Base-by-base conservation (phyloP, 1,140 invertebrate species). In the Megalonaias nervosa region DNA sequence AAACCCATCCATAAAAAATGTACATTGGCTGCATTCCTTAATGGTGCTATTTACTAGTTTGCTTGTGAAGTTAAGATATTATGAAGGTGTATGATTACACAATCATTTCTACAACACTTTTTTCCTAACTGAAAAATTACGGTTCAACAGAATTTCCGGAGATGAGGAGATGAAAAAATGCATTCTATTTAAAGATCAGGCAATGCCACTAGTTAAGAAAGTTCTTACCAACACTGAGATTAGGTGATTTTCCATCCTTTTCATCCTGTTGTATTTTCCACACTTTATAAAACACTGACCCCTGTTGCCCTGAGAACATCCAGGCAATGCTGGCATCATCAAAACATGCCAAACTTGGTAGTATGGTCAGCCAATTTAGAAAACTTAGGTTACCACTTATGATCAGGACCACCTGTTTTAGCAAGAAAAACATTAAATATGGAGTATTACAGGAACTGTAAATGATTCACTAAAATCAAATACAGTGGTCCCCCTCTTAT, bases 341-440 rank as follows among this genome's bases (percentile, higher is more conserved):
- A 86, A 91, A 91, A 75, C 90, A 91, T 0, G 90, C 89, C 21
- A 92, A 76, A 70, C 84, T 85, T 11, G 91, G 91, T 19, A 91
- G 68, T 31, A 92, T 92, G 2, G 91, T 92, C 67, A 92, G 80
- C 91, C 91, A 92, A 82, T 92, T 92, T 13, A 92, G 84, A 80
- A 92, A 92, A 79, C 91, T 91, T n/a, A 92, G 80, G 79, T 92
- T 92, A 1, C 91, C 91, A 85, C 91, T 91, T 58, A 91, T 89
- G 65, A 92, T 92, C 38, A 92, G 78, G 19, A 91, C 81, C n/a
- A 90, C 11, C 38, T 48, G 9, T 48, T 48, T 4, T 48, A 11
- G 38, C 9, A 48, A 48, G 38, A 48, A 48, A 48, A 48, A 48
- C 38, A 48, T 48, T 48, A 48, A 11, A 48, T 48, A 48, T 48